Evolutionary conservation across 2,797 vertebrate species (phyloP), one percentile per base, ranked within the genome.

Genomic region (Thamnophis elegans): DNA sequence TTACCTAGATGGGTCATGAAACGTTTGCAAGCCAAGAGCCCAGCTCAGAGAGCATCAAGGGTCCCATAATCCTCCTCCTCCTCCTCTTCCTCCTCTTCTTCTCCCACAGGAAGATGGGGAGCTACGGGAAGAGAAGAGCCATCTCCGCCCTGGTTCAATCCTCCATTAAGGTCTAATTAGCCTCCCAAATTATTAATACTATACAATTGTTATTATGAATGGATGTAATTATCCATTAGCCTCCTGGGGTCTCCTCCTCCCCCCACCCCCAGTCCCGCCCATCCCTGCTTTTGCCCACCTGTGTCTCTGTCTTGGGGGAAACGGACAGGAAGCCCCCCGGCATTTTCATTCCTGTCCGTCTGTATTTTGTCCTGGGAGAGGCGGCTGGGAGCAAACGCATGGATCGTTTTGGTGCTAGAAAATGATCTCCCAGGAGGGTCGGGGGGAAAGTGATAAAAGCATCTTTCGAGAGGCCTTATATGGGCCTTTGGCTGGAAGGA

Each of bases 261-360:
- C 65, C n/a, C n/a, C 32, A 36, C n/a, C 20, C 18, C 7, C 36
- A 42, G 18, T 36, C 18, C 32, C 11, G 68, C 6, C 68, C 16
- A 10, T 0, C 16, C 1, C 32, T 0, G 1, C 32, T 1, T 10
- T 20, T 16, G 2, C 14, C 16, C 6, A 18, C 65, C 65, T 9
- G 13, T 14, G 6, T 32, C 65, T 73, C 65, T 7, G 7, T 32
- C n/a, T 36, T 73, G 65, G 14, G 14, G 16, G 7, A 18, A 32
- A 73, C 0, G 14, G 65, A 14, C 28, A 5, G 62, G 28, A 26
- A 60, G 59, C 59, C 1, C 60, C 3, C 58, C 2, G 7, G 42
- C 26, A n/a, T 73, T 36, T 73, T 36, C 65, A 73, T 36, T 73
- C n/a, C 5, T 20, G 0, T 58, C 18, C 8, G 1, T 56, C 1